phyloP scores from a whole-genome alignment of 1,140 invertebrate genomes.

The Popillia japonica region DNA sequence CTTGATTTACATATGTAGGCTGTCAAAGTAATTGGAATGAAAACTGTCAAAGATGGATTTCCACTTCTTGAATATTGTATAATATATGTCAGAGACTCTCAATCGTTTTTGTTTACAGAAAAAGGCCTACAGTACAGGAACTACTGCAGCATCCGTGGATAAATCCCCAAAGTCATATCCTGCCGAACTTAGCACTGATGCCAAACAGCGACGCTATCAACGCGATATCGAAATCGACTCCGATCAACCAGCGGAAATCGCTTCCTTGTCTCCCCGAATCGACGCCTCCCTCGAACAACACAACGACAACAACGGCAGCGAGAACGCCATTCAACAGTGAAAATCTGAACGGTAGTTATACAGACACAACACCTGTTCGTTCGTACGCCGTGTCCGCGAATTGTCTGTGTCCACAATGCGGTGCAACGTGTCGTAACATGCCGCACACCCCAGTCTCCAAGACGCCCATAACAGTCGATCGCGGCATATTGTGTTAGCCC shows the following conservation, averaged over 20 bases:
- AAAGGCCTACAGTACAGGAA: conserved; percentile 56
- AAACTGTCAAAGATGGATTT: background rate
- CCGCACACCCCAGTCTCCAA: conserved; percentile 57
- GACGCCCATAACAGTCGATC: conserved; percentile 58
- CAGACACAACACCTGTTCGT: conserved; percentile 50
- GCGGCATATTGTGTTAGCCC: conserved; percentile 59
- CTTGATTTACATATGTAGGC: no score
- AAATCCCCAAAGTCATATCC: conserved; percentile 51
- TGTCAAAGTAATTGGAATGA: background rate
- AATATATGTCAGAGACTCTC: background rate
- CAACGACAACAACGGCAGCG: background rate
- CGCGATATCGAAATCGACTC: conserved; percentile 53
- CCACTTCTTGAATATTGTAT: no score
- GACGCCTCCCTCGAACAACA: conserved; percentile 40
- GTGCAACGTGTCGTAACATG: conserved; percentile 58
- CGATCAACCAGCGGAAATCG: conserved; percentile 55
- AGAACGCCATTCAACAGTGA: conserved; percentile 54
- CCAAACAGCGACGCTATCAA: conserved; percentile 46
- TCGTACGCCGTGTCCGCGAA: conserved; percentile 55
- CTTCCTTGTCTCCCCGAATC: conserved; percentile 46
- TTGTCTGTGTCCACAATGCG: conserved; percentile 60
- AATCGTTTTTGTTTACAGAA: conserved; percentile 48
- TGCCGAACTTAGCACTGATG: conserved; percentile 44
- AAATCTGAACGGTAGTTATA: conserved; percentile 52
- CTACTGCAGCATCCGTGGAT: conserved; percentile 59